A percentile compares a stretch with the other conserved stretches of the same genome.
Evolutionary conservation across 2,888 invertebrate species (phyloP).

Genomic region (Stenoptilia bipunctidactyla): DNA sequence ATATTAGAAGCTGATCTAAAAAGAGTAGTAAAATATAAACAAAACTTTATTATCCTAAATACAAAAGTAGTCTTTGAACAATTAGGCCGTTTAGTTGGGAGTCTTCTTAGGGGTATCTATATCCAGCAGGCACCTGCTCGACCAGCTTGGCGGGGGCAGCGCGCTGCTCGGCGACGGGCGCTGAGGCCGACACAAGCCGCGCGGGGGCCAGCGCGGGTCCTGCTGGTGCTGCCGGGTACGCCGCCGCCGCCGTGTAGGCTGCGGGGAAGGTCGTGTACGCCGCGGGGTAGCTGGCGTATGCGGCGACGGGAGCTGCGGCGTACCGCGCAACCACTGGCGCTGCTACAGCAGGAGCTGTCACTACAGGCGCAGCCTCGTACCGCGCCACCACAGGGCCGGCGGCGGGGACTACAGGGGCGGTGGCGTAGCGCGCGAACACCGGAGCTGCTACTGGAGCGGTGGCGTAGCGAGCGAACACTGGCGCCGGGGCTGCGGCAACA

Average conservation of each 20-base stretch:
- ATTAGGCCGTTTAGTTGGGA: slow-evolving; percentile 30
- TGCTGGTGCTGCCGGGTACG: slow-evolving; percentile 19
- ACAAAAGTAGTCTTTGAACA: slow-evolving; percentile 46
- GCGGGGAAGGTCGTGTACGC: slow-evolving; percentile 13
- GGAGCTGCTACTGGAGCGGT: slow-evolving; percentile 21
- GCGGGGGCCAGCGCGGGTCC: slow-evolving; percentile 17
- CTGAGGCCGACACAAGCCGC: slow-evolving; percentile 24
- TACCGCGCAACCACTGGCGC: slow-evolving; percentile 6
- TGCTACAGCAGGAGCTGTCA: slow-evolving; percentile 22
- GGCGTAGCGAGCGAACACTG: slow-evolving; percentile 9
- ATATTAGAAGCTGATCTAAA: not conserved
- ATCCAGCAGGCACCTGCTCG: slow-evolving; percentile 50
- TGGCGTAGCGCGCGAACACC: slow-evolving; percentile 4
- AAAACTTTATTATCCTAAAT: slow-evolving; percentile 37
- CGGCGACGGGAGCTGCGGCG: slow-evolving; percentile 18
- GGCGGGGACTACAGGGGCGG: slow-evolving; percentile 4
- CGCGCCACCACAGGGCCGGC: slow-evolving; percentile 4
- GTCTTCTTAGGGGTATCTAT: slow-evolving; percentile 46
- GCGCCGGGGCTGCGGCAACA: slow-evolving; percentile 26
- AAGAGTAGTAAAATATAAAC: slow-evolving; percentile 52
- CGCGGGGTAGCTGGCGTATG: slow-evolving; percentile 18
- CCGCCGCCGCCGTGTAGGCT: slow-evolving; percentile 15
- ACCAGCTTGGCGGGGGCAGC: slow-evolving; percentile 76
- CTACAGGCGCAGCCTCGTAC: slow-evolving; percentile 11
- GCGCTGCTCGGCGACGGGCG: slow-evolving; percentile 30